Evolutionary conservation across 2,113 vertebrate species (phyloP).

Genomic region (Cynopterus brachyotis): DNA sequence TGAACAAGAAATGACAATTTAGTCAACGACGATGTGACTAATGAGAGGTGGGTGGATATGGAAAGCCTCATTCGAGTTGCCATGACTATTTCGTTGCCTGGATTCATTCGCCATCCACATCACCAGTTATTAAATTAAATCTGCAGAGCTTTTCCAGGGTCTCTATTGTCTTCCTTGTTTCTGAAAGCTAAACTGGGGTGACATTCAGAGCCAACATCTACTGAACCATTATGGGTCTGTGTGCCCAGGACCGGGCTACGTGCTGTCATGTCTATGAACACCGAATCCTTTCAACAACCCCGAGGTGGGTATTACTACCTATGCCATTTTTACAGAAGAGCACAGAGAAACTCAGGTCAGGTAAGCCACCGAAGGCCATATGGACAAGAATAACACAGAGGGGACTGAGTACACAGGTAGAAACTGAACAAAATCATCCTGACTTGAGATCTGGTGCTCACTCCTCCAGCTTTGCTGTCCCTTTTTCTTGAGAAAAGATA

Average conservation of each 20-base stretch:
- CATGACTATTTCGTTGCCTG: conserved; percentile 30
- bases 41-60: background rate
- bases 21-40: conserved; percentile 33
- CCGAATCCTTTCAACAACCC: background rate
- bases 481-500: background rate
- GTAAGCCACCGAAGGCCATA: background rate
- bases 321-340: background rate
- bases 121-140: background rate
- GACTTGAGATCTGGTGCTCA: background rate
- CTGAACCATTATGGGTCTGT: background rate
- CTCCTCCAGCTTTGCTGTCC: background rate
- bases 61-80: background rate
- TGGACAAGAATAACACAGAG: background rate
- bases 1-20: background rate
- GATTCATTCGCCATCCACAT: conserved; percentile 14
- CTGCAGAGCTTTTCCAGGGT: conserved; percentile 12
- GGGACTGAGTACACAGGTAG: background rate
- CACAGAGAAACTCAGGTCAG: background rate
- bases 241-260: background rate
- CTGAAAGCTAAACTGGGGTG: background rate
- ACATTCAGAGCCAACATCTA: background rate
- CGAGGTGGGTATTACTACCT: background rate
- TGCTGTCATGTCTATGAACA: background rate
- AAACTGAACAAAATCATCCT: background rate
- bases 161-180: background rate